Evolutionary conservation across 1,140 invertebrate species (phyloP).

Genomic region (Atopsyche davidsoni): DNA sequence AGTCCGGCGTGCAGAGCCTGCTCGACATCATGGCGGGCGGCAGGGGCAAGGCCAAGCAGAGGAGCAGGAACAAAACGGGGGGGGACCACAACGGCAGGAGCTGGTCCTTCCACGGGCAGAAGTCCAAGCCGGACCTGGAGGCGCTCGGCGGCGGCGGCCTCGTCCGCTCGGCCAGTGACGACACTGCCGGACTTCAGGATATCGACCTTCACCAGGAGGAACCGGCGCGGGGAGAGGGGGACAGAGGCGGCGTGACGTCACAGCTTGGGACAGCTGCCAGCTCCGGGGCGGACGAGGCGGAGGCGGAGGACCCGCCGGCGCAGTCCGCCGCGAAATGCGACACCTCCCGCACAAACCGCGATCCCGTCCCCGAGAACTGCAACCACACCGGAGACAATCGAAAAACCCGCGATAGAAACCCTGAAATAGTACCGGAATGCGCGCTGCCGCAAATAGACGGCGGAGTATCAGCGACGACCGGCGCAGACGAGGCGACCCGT

Average conservation of each 20-base stretch:
- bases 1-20: slow-evolving; percentile 23
- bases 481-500: background rate
- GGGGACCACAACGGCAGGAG: slow-evolving; percentile 19
- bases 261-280: slow-evolving; percentile 18
- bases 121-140: slow-evolving; percentile 10
- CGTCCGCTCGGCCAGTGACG: background rate
- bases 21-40: slow-evolving; percentile 25
- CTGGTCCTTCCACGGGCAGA: slow-evolving; percentile 23
- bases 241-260: slow-evolving; percentile 10
- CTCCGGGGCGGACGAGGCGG: slow-evolving; percentile 15
- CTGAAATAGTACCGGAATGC: background rate
- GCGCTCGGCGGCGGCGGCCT: background rate
- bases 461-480: background rate
- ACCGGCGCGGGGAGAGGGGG: slow-evolving; percentile 7
- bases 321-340: slow-evolving; percentile 25
- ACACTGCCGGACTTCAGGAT: background rate
- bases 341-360: slow-evolving; percentile 10
- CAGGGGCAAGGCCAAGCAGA: slow-evolving; percentile 16
- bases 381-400: background rate
- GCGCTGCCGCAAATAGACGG: too few species aligned
- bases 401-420: too few species aligned
- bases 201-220: too few species aligned
- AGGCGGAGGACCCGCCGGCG: slow-evolving; percentile 8
- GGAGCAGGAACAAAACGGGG: slow-evolving; percentile 9
- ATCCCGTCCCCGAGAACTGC: background rate